Conservation (phyloP, 2,888 invertebrate genomes). For the Hydropsyche betteni region DNA sequence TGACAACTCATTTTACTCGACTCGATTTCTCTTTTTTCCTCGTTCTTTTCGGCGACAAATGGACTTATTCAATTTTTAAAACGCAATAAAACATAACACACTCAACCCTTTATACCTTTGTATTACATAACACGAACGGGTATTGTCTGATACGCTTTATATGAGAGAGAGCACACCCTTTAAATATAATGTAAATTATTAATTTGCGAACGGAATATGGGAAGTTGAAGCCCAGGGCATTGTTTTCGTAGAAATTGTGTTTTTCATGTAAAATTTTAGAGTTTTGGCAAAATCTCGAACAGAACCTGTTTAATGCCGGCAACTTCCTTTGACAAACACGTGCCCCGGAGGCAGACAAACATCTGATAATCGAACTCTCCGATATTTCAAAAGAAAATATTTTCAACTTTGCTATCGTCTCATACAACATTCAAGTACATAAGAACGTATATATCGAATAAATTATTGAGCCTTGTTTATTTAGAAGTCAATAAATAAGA, state of each 20-base stretch:
- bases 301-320: constrained; percentile 1
- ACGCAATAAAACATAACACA: not conserved
- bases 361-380: constrained; percentile 19
- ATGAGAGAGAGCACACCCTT: not conserved
- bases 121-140: not conserved
- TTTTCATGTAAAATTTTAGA: constrained; percentile 1
- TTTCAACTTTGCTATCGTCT: not conserved
- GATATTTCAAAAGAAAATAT: constrained; percentile 25
- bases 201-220: not conserved
- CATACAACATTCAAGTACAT: too few species aligned
- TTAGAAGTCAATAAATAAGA: too few species aligned
- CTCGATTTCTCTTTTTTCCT: constrained; percentile 10
- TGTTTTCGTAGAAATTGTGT: constrained; percentile 4
- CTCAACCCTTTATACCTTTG: too few species aligned
- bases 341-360: constrained; percentile 11
- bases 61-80: constrained; percentile 16
- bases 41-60: too few species aligned
- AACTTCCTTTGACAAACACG: constrained; percentile 28
- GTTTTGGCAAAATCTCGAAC: not conserved
- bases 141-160: not conserved
- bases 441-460: too few species aligned
- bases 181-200: not conserved
- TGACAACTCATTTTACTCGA: constrained; percentile 24
- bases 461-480: too few species aligned
- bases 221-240: not conserved